Evolutionary conservation across 2,797 vertebrate genomes (phyloP).

Genomic region (Cheirogaleus major): DNA sequence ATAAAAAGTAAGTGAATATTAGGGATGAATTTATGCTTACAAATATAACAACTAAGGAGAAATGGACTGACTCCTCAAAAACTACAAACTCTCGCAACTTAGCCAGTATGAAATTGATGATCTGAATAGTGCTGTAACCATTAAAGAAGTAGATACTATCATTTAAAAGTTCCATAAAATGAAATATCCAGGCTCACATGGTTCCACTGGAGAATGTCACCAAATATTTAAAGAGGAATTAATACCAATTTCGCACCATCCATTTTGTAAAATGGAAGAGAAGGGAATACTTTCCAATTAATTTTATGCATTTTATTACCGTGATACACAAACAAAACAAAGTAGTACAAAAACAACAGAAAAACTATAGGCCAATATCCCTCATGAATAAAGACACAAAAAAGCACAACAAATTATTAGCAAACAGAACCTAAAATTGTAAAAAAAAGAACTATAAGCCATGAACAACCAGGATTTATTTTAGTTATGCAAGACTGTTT

Average conservation of each 20-base stretch:
- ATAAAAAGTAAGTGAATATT: not conserved
- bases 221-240: not conserved
- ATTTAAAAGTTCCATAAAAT: not conserved
- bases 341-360: not conserved
- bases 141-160: not conserved
- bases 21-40: not conserved
- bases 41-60: not conserved
- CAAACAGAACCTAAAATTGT: not conserved
- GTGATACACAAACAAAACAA: not conserved
- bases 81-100: not conserved
- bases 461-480: not conserved
- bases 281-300: not conserved
- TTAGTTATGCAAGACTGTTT: not conserved
- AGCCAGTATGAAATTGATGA: not conserved
- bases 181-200: not conserved
- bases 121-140: not conserved
- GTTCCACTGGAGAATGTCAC: not conserved
- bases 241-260: not conserved
- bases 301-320: not conserved
- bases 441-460: not conserved
- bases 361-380: not conserved
- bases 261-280: not conserved
- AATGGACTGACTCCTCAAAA: not conserved
- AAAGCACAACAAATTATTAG: not conserved
- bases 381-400: not conserved